Percentiles rank a stretch among this genome's conserved stretches.
Conservation (phyloP, 2,888 invertebrate species). For the Dione juno region DNA sequence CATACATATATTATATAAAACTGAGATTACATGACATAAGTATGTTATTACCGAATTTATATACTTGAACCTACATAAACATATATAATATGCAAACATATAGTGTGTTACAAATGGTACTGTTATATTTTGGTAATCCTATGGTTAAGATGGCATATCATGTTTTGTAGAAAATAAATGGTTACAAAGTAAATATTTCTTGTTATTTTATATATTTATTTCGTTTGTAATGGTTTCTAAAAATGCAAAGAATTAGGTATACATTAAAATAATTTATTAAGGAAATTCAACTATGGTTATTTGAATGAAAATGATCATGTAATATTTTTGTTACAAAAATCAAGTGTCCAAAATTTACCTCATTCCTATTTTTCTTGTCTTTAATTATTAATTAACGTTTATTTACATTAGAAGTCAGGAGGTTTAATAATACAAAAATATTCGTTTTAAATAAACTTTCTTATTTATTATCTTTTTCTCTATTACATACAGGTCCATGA, state of each 20-base stretch:
- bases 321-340: too few relatives aligned
- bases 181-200: slow-evolving; percentile 55
- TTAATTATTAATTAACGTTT: too few relatives aligned
- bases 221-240: not conserved
- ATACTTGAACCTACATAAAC: slow-evolving; percentile 45
- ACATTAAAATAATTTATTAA: too few relatives aligned
- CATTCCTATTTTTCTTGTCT: too few relatives aligned
- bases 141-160: slow-evolving; percentile 70
- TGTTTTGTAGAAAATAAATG: slow-evolving; percentile 76
- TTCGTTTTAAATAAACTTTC: slow-evolving; percentile 12
- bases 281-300: too few relatives aligned
- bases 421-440: not conserved
- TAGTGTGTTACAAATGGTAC: slow-evolving; percentile 35
- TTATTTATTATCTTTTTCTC: slow-evolving; percentile 10
- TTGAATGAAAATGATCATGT: too few relatives aligned
- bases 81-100: not conserved
- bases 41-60: slow-evolving; percentile 40
- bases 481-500: slow-evolving; percentile 25
- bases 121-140: slow-evolving; percentile 43
- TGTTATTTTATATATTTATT: not conserved
- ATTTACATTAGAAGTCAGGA: too few relatives aligned
- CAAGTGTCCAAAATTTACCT: too few relatives aligned
- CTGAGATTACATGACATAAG: slow-evolving; percentile 68
- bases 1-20: slow-evolving; percentile 47
- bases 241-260: too few relatives aligned